Conservation (phyloP, 2,113 vertebrate species). For the Ascaphus truei region DNA sequence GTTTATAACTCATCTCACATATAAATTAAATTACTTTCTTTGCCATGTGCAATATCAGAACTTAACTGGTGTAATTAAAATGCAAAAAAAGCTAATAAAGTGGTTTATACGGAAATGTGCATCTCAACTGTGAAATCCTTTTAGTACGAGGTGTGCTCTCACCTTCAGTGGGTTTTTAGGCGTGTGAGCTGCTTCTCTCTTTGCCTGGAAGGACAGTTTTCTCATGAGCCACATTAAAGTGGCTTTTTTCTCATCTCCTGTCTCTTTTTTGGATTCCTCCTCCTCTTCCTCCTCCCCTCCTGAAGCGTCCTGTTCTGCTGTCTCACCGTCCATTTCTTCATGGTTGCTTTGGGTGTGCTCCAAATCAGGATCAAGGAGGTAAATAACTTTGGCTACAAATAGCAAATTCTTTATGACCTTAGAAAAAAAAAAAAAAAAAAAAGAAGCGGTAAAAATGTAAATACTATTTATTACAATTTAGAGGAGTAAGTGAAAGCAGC, state of each 20-base stretch:
- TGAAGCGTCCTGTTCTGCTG: not conserved
- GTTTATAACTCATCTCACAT: too few species aligned
- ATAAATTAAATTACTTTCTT: too few species aligned
- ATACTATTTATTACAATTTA: too few species aligned
- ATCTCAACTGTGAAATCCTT: too few species aligned
- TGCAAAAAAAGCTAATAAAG: too few species aligned
- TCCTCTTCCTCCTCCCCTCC: slow-evolving; percentile 29
- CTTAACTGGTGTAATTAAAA: too few species aligned
- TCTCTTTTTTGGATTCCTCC: slow-evolving; percentile 32
- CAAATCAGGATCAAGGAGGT: slow-evolving; percentile 73
- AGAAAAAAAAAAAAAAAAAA: not conserved
- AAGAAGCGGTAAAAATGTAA: too few species aligned
- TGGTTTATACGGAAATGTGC: too few species aligned
- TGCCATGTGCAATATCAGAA: too few species aligned
- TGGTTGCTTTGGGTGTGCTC: slow-evolving; percentile 39
- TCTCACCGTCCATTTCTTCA: not conserved
- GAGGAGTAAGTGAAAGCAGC: too few species aligned
- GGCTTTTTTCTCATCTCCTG: slow-evolving; percentile 58
- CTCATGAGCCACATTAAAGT: slow-evolving; percentile 87
- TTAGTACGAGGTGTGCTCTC: too few species aligned
- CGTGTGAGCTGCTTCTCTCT: slow-evolving; percentile 81
- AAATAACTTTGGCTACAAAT: slow-evolving; percentile 86
- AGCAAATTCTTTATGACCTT: slow-evolving; percentile 95
- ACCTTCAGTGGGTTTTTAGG: slow-evolving; percentile 88
- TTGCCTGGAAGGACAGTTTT: slow-evolving; percentile 78